Evolutionary conservation across 30 jellyfish, hydroid and myxozoan species (phyloP).

Genomic region (Clytia hemisphaerica): DNA sequence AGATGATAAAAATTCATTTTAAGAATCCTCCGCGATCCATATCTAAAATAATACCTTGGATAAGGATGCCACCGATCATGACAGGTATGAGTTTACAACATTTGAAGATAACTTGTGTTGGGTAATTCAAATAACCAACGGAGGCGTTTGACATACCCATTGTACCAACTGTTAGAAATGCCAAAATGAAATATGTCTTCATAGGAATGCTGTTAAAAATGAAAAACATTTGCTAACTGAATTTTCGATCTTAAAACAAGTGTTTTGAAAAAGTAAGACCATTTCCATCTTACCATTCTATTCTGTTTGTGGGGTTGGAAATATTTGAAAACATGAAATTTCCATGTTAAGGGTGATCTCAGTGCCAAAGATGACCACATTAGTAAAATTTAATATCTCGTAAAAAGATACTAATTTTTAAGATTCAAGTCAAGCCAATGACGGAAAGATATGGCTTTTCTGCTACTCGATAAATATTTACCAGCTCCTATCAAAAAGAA

Average conservation of each 20-base stretch:
- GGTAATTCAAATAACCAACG: slow-evolving; percentile 75
- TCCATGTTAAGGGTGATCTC: too few species aligned
- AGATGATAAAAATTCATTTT: too few species aligned
- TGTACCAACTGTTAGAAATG: slow-evolving; percentile 86
- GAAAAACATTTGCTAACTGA: background rate
- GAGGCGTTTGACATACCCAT: slow-evolving; percentile 86
- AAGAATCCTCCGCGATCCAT: too few species aligned
- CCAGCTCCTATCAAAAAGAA: too few species aligned
- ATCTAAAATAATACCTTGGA: too few species aligned
- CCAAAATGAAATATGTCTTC: slow-evolving; percentile 52
- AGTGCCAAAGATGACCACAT: too few species aligned
- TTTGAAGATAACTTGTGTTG: slow-evolving; percentile 80
- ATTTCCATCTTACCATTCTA: background rate
- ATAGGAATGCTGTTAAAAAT: slow-evolving; percentile 62
- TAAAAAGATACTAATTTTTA: too few species aligned
- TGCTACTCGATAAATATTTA: too few species aligned
- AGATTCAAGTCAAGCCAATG: too few species aligned
- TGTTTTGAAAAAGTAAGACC: background rate
- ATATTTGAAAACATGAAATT: too few species aligned
- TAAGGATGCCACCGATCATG: slow-evolving; percentile 83
- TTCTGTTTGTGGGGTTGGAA: background rate
- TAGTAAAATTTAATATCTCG: too few species aligned
- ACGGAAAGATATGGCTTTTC: too few species aligned
- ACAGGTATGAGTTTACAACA: slow-evolving; percentile 91
- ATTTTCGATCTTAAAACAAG: background rate